Evolutionary conservation across 2,797 vertebrate genomes (phyloP).

Genomic region (Alca torda): DNA sequence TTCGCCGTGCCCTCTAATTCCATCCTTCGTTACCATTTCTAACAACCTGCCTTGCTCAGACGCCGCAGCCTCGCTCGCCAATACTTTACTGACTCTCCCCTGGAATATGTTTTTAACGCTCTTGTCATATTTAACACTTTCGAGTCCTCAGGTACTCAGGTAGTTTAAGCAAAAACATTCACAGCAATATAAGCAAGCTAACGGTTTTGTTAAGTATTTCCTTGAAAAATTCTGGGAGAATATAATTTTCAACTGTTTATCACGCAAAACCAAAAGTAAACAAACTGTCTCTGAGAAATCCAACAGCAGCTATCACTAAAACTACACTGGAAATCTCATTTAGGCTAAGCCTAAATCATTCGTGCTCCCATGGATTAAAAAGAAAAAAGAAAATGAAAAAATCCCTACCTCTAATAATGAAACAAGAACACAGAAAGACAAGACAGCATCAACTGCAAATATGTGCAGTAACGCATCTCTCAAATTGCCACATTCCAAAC

Average conservation of each 20-base stretch:
- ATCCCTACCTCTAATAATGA: background rate
- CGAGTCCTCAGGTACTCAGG: background rate
- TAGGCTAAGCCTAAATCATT: background rate
- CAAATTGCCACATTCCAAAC: background rate
- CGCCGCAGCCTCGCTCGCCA: background rate
- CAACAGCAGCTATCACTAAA: background rate
- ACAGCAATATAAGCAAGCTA: background rate
- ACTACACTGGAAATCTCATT: background rate
- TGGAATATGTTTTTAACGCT: background rate
- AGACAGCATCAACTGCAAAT: background rate
- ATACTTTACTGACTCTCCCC: no score
- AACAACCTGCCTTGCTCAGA: background rate
- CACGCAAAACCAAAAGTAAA: background rate
- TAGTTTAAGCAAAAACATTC: background rate
- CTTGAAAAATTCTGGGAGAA: background rate
- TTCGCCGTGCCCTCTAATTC: background rate
- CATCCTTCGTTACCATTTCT: background rate
- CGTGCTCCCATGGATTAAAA: background rate
- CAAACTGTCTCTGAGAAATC: background rate
- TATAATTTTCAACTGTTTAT: background rate
- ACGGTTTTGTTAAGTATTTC: background rate
- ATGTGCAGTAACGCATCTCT: fast-evolving
- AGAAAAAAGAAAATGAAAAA: no score
- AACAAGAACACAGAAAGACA: background rate
- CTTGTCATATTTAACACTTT: background rate